Evolutionary conservation across 2,797 vertebrate species (phyloP), one percentile per base, ranked within the genome.

Genomic region (Spinibarbus caldwelli): DNA sequence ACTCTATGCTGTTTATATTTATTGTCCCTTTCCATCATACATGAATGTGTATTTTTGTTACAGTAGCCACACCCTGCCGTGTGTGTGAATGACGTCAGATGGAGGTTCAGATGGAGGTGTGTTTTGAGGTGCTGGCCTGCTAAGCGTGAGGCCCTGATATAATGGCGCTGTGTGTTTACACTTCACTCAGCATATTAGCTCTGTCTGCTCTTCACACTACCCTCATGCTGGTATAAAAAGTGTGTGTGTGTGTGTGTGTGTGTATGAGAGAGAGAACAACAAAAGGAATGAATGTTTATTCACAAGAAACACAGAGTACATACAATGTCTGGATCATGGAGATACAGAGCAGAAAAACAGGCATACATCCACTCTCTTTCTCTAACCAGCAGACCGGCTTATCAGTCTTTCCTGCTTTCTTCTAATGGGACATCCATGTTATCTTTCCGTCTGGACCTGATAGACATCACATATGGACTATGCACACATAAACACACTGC

Each of bases 131-230:
- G 59, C 57, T 64, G 47, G 78, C 54, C 23, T 62, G 47, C 41
- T 52, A 68, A 66, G 77, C 21, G 38, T n/a, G n/a, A n/a, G 89
- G 91, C 93, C 93, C 93, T 85, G 93, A 94, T 94, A 89, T 86
- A 75, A 64, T 54, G 75, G 80, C 14, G 84, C 1, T 57, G 75
- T 3, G 19, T 95, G 94, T 95, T 95, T 94, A 93, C 93, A 90
- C 95, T 95, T 94, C 92, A 95, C 93, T 95, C 94, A 94, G 90
- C 93, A 84, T 91, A 93, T 95, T 93, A 94, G 91, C 93, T 89
- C 91, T 91, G 92, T 87, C 90, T 89, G 91, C 89, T 89, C 90
- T 89, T 93, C 90, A 91, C 85, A 87, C 83, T 79, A 68, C 93
- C 94, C 90, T 91, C 89, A 96, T 96, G 92, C 95, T 94, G 94